These are phyloP conservation scores for Aphelinus atriplicis DNA, from an alignment of 1,140 invertebrate species.

Conservation along the genomic window DNA sequence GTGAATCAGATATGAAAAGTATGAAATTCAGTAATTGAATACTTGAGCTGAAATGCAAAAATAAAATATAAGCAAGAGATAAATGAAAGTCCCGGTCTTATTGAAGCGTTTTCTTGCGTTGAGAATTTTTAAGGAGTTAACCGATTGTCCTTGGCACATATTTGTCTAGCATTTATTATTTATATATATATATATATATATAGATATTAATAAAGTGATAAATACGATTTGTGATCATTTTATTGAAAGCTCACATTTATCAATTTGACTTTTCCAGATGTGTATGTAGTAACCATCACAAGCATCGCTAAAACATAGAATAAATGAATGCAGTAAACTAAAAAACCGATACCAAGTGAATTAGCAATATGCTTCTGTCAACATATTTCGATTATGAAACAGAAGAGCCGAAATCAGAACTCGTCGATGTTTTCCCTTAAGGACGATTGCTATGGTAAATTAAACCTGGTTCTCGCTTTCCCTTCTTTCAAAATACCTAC, in stretches of 20 bases:
- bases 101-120: conserved; percentile 49
- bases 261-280: no score
- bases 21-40: neutral
- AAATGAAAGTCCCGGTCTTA: conserved; percentile 38
- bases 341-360: neutral
- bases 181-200: conserved; percentile 61
- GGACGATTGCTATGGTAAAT: no score
- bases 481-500: no score
- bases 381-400: neutral
- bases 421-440: no score
- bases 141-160: conserved; percentile 60
- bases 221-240: no score
- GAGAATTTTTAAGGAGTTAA: conserved; percentile 55
- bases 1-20: conserved; percentile 38
- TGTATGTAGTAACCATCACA: no score
- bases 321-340: no score
- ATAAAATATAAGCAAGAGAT: conserved; percentile 16
- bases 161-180: conserved; percentile 62
- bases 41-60: neutral
- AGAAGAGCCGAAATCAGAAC: no score
- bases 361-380: conserved; percentile 15
- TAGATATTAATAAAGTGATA: conserved; percentile 39
- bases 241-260: no score
- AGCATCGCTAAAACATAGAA: no score
- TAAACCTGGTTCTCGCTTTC: no score